phyloP scores from a whole-genome alignment of 1,140 invertebrate genomes.

The Platorchestia sp. region DNA sequence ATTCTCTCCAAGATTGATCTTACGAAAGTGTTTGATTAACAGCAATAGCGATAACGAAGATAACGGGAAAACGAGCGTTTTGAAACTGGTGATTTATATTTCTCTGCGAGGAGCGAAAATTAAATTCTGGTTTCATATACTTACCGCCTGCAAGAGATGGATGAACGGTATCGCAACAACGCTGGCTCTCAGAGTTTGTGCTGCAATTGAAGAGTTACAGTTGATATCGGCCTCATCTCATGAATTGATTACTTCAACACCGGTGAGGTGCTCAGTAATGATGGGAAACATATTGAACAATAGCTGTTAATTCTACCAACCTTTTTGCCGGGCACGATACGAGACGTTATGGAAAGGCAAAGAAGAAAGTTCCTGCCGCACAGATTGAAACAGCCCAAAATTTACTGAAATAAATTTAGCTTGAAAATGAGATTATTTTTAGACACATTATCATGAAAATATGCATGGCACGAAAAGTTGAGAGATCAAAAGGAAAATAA shows the following conservation, averaged over 20 bases:
- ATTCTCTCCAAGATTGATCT: neutral
- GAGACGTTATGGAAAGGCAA: neutral
- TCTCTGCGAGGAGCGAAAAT: neutral
- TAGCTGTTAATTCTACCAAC: too few species aligned
- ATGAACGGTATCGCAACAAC: neutral
- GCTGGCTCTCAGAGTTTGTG: neutral
- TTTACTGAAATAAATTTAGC: neutral
- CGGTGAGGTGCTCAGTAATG: neutral
- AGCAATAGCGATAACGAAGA: neutral
- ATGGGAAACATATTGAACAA: too few species aligned
- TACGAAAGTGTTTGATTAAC: conserved; percentile 39
- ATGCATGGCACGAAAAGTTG: neutral
- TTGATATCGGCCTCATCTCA: neutral
- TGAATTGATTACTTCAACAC: neutral
- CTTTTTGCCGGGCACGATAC: too few species aligned
- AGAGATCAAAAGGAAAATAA: neutral
- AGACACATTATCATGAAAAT: neutral
- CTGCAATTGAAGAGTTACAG: neutral
- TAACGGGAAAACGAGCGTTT: neutral
- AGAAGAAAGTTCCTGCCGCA: neutral
- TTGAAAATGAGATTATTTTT: neutral
- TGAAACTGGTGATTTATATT: neutral
- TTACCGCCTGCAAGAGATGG: neutral
- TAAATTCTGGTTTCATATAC: neutral
- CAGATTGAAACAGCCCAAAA: neutral